Evolutionary conservation across 2,113 vertebrate species (phyloP), one percentile per base, ranked within the genome.

Genomic region (Tautogolabrus adspersus): DNA sequence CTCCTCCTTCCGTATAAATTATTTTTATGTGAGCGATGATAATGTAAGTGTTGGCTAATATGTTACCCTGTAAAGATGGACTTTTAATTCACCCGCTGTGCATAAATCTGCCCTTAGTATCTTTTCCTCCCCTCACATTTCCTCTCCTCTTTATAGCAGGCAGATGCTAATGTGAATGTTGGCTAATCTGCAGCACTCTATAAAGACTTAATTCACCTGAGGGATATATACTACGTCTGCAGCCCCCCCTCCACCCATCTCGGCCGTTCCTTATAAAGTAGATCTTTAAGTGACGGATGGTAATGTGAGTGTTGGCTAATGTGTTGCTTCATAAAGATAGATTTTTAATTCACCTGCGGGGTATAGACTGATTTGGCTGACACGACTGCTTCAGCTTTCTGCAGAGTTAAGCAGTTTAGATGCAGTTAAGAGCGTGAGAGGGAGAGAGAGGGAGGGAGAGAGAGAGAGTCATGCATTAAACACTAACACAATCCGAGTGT

Each of bases 301-400:
- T 91, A 92, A 92, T 90, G 88, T 88, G 89, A 92, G 86, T 84
- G 79, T 87, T 90, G 88, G 92, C 88, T 88, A 87, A 88, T 90
- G 85, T 75, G 82, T 83, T 73, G 71, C 84, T 75, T 87, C 75
- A 87, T 90, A 90, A 91, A 91, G 86, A 92, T 89, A 83, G 81
- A 84, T 86, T 90, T 91, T 90, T 88, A 91, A 91, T 91, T 83
- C 81, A 89, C 82, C 85, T 84, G 87, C 84, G 42, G 88, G 77
- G 72, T 70, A 51, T 64, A 60, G 51, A 52, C 68, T 81, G 81
- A 79, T 84, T 81, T 75, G 87, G 83, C 87, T 82, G 78, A 90
- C 78, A 72, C 83, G n/a, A 8, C 72, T 26, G 80, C 75, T 72
- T 72, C 61, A 4, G 61, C 65, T 2, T 18, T 85, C 66, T 84